Evolutionary conservation across 1,140 invertebrate species (phyloP).

Genomic region (Caenorhabditis remanei): DNA sequence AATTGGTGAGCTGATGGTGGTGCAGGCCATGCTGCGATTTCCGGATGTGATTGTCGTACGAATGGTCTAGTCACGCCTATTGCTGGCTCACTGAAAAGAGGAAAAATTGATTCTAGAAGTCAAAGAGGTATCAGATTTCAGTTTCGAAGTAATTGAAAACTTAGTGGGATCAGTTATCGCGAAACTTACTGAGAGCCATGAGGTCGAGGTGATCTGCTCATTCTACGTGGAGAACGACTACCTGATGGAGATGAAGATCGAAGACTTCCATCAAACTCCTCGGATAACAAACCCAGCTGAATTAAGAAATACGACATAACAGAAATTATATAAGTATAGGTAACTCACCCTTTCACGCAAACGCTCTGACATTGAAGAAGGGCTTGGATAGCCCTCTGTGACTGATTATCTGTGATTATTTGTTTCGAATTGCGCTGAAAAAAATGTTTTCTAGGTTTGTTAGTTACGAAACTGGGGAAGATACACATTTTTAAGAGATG

Average conservation of each 20-base stretch:
- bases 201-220: constrained; percentile 64
- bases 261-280: constrained; percentile 67
- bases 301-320: not conserved
- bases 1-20: constrained; percentile 64
- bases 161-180: not conserved
- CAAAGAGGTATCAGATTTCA: constrained; percentile 20
- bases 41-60: constrained; percentile 70
- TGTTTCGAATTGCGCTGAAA: constrained; percentile 10
- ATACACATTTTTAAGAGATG: too few relatives aligned
- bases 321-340: constrained; percentile 12
- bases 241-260: constrained; percentile 62
- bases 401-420: constrained; percentile 13
- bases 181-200: constrained; percentile 32
- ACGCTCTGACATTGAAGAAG: constrained; percentile 64
- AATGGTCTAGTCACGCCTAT: constrained; percentile 56
- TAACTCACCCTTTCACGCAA: constrained; percentile 68
- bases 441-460: not conserved
- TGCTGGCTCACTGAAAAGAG: constrained; percentile 33
- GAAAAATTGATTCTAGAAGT: not conserved
- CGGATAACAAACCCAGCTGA: constrained; percentile 68
- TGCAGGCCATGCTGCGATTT: constrained; percentile 74
- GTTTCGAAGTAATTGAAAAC: not conserved
- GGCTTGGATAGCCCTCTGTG: constrained; percentile 18
- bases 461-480: too few relatives aligned
- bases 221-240: constrained; percentile 64